Base-by-base conservation (phyloP, 2,888 invertebrate genomes). In the Morpho achilles region DNA sequence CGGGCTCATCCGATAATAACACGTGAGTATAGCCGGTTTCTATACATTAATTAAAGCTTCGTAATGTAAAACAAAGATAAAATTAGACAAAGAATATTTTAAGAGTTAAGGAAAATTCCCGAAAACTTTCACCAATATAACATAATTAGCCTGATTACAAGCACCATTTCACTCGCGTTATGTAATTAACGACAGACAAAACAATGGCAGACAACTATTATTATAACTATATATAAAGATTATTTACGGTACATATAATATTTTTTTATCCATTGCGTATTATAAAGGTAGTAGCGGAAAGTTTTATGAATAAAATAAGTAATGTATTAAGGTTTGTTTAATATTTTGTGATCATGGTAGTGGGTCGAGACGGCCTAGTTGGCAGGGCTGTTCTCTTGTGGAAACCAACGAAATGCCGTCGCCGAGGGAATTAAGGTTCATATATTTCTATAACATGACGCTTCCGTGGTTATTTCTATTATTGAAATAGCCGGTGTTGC, bases 101-200 rank as follows among this genome's bases (percentile, higher is more conserved):
- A 32, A 32, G 32, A 5, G 32, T 23, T n/a, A 43, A 39, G 8
- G 52, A 48, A 58, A 56, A 61, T 40, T 53, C 52, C 45, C 43
- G 57, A 66, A 60, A 51, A 44, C 67, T 68, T 60, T 60, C 69
- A 32, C 71, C 68, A 73, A 82, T 79, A 71, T 75, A 79, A 82
- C 82, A 84, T 76, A 80, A 85, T 82, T 81, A 82, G 74, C 80
- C 79, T 79, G 82, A 82, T 84, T 77, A 78, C 79, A 79, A 84
- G 84, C 83, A 86, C 84, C 79, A 77, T 85, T 82, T 81, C 76
- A 79, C 77, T 72, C 70, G 67, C 62, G 72, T 87, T 87, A 81
- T 87, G 81, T 79, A 85, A 87, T 76, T 72, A 73, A 58, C 71
- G 73, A 77, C 81, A 87, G 84, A 87, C 85, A 83, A 77, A 86